Evolutionary conservation across 1,140 invertebrate genomes (phyloP), one percentile per base, ranked within the genome.

Genomic region (Chymomyza costata): DNA sequence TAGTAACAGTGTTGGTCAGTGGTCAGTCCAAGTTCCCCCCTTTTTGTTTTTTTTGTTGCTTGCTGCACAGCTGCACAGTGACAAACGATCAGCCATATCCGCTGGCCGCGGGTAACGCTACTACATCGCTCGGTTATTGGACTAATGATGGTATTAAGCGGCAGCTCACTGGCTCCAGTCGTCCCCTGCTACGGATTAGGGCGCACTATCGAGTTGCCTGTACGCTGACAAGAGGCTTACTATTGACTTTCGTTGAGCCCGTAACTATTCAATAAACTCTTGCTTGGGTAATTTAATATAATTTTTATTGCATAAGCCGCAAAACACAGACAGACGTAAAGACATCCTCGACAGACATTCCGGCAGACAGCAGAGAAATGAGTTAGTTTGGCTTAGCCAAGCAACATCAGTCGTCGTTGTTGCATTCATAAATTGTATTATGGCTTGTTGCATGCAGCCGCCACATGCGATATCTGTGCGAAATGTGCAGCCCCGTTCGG

Each of bases 91-190:
- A 67, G 47, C 73, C 71, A 80, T 78, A 80, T 78, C 71, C 71
- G 71, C 73, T 71, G 78, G 71, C 73, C 71, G 45, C 53, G 65
- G 49, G 56, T 8, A 3, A 3, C 3, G 21, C 21, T 25, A 25
- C 21, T n/a, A n/a, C n/a, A n/a, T n/a, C n/a, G n/a, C n/a, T n/a
- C n/a, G n/a, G n/a, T n/a, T n/a, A n/a, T n/a, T 8, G 48, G 46
- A 65, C 71, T 78, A 78, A 78, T 78, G 71, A 78, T 71, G 73
- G 66, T 73, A 78, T 80, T 78, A 78, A 80, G n/a, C n/a, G n/a
- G 55, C 65, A 66, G 53, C 63, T 69, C 65, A 51, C 47, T 38
- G 68, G 2, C 28, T 30, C n/a, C n/a, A n/a, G n/a, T n/a, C n/a
- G n/a, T n/a, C 28, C 15, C 41, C 25, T 1, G 10, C 19, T 18